Conservation (phyloP, 2,888 invertebrate species). For the Bimastos eiseni region DNA sequence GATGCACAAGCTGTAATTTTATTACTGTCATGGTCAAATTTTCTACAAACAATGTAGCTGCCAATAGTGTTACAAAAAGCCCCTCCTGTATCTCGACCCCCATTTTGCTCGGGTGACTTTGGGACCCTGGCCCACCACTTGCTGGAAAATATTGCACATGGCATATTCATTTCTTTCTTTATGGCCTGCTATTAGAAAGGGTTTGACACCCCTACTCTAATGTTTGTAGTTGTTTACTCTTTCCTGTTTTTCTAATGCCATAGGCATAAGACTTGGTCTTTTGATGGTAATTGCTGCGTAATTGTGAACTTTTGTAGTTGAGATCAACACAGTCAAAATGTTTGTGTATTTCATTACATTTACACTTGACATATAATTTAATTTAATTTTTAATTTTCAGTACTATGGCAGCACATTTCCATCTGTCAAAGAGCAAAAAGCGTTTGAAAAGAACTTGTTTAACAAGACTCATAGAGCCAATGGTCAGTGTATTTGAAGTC, state of each 20-base stretch:
- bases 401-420: slow-evolving; percentile 90
- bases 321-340: neutral
- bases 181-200: too few species aligned
- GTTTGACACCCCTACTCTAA: too few species aligned
- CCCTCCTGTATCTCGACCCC: too few species aligned
- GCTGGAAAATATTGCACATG: too few species aligned
- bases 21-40: neutral
- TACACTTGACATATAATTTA: neutral
- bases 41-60: neutral
- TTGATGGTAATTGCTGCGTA: neutral
- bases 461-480: slow-evolving; percentile 93
- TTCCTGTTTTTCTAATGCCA: neutral
- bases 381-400: slow-evolving; percentile 54
- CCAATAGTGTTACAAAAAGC: neutral
- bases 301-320: neutral
- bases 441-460: slow-evolving; percentile 96
- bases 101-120: too few species aligned
- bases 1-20: neutral
- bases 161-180: too few species aligned
- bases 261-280: neutral
- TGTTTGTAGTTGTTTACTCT: neutral
- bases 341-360: neutral
- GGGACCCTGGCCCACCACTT: too few species aligned
- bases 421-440: slow-evolving; percentile 89
- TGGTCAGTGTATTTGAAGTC: slow-evolving; percentile 64